phyloP scores from a whole-genome alignment of 2,797 vertebrate species.

The Iguana delicatissima region DNA sequence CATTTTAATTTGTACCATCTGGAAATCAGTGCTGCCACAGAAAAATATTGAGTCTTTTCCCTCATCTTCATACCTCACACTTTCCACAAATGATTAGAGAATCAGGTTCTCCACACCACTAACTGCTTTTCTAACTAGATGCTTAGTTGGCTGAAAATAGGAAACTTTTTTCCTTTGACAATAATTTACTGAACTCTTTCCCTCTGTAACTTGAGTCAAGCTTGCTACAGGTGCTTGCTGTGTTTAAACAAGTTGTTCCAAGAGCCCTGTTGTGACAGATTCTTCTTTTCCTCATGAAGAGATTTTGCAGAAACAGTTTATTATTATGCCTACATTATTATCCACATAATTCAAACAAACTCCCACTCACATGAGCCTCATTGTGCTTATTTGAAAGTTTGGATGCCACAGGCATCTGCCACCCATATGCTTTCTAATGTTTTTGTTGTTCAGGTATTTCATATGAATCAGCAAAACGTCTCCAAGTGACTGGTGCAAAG shows the following conservation, averaged over 20 bases:
- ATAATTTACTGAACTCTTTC: background rate
- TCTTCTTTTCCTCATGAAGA: background rate
- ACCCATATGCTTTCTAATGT: background rate
- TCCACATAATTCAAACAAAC: background rate
- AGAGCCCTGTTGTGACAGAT: constrained; percentile 9
- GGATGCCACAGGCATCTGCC: background rate
- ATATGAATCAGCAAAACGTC: constrained; percentile 5
- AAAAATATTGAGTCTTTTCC: background rate
- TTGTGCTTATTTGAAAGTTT: background rate
- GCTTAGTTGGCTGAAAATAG: background rate
- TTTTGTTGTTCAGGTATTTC: background rate
- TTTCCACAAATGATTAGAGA: background rate
- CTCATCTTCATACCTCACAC: background rate
- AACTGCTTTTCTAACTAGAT: background rate
- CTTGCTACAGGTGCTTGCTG: background rate
- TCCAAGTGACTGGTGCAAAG: background rate
- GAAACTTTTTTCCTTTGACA: background rate
- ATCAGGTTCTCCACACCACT: background rate
- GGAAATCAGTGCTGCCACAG: background rate
- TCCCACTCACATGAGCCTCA: background rate
- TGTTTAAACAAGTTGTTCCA: constrained; percentile 12
- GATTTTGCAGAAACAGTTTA: background rate
- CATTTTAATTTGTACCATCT: background rate
- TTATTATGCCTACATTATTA: background rate
- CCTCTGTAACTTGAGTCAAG: background rate